Percentiles rank a stretch among this genome's conserved stretches.
Evolutionary conservation across 2,797 vertebrate species (phyloP).

Genomic region (Sebastes melanostomus): DNA sequence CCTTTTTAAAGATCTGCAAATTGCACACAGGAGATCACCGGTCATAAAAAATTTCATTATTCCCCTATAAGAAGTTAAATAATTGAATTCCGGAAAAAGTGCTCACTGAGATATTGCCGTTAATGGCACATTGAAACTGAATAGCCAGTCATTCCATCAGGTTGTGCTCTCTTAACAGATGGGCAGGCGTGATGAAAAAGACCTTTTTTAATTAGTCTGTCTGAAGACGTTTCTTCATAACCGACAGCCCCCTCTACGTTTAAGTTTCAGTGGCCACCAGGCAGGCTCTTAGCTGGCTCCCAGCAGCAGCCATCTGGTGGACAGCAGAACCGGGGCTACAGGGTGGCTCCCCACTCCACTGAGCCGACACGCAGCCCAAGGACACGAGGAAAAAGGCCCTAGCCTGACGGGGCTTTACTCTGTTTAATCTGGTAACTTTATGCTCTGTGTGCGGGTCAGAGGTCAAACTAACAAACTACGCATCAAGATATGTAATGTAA

Average conservation of each 20-base stretch:
- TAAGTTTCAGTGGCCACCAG: conserved; percentile 85
- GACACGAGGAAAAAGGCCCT: conserved; percentile 53
- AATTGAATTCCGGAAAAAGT: conserved; percentile 59
- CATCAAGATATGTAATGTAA: neutral
- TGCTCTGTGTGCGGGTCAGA: conserved; percentile 28
- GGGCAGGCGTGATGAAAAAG: conserved; percentile 87
- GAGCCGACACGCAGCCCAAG: conserved; percentile 81
- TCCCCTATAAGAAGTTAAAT: conserved; percentile 57
- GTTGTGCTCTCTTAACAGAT: conserved; percentile 87
- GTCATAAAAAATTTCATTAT: conserved; percentile 50
- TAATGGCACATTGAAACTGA: conserved; percentile 70
- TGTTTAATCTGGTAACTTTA: conserved; percentile 26
- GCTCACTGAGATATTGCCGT: conserved; percentile 55
- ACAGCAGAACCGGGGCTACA: conserved; percentile 74
- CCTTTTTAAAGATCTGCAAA: conserved; percentile 54
- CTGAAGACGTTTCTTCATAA: conserved; percentile 88
- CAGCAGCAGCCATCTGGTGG: conserved; percentile 91
- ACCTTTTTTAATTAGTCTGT: conserved; percentile 89
- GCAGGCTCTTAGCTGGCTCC: conserved; percentile 81
- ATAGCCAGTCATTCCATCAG: conserved; percentile 79
- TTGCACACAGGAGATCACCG: conserved; percentile 53
- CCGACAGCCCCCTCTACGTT: conserved; percentile 74
- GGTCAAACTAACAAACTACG: conserved; percentile 25
- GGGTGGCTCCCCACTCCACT: conserved; percentile 77
- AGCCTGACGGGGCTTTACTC: conserved; percentile 46